phyloP scores from a whole-genome alignment of 1,140 invertebrate species.

The Heterodera schachtii region DNA sequence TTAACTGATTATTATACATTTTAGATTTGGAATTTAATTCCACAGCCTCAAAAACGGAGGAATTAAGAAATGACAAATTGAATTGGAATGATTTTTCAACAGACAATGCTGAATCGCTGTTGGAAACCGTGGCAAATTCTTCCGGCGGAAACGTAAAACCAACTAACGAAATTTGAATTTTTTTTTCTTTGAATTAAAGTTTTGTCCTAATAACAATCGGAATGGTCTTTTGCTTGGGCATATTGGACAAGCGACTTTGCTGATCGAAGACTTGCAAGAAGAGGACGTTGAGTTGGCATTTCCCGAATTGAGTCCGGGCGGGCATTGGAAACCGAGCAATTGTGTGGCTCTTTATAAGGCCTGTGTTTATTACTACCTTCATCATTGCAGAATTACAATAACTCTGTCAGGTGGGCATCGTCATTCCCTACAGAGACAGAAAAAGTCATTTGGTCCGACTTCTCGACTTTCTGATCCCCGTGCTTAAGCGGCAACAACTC shows the following conservation, averaged over 20 bases:
- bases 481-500: constrained; percentile 78
- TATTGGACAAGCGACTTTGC: constrained; percentile 49
- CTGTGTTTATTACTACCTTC: not conserved
- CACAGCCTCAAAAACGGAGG: too few relatives aligned
- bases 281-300: constrained; percentile 46
- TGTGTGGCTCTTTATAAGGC: constrained; percentile 48
- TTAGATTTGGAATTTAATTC: constrained; percentile 7
- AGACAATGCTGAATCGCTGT: not conserved
- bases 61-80: not conserved
- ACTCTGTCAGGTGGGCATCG: constrained; percentile 74
- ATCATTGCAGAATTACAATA: not conserved
- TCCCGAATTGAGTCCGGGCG: constrained; percentile 57
- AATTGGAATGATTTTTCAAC: constrained; percentile 10
- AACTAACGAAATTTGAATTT: not conserved
- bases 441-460: constrained; percentile 74
- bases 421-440: constrained; percentile 85
- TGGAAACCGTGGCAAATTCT: not conserved
- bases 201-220: constrained; percentile 38
- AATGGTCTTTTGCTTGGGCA: constrained; percentile 37
- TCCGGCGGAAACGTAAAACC: not conserved
- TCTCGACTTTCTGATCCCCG: constrained; percentile 81
- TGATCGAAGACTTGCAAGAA: constrained; percentile 60
- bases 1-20: not conserved
- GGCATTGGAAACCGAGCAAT: constrained; percentile 55
- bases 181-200: constrained; percentile 5